phyloP scores from a whole-genome alignment of 2,888 invertebrate species.

The Leptopilina drosophilae region DNA sequence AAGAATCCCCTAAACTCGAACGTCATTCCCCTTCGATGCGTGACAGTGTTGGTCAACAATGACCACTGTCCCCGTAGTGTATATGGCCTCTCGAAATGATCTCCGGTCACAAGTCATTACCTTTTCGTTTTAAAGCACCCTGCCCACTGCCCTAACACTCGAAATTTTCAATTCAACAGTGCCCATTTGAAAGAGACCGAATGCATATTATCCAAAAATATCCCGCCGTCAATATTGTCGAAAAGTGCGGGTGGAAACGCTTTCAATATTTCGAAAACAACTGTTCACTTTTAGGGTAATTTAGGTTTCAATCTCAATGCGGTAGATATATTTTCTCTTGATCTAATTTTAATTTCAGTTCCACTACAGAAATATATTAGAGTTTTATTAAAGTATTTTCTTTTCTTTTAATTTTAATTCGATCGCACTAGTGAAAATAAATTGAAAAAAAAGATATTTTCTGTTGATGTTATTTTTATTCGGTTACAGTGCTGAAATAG shows the following conservation, averaged over 20 bases:
- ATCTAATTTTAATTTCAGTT: neutral
- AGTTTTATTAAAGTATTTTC: too few species aligned
- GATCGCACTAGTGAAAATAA: too few species aligned
- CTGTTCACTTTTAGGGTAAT: neutral
- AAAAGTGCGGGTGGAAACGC: conserved; percentile 15
- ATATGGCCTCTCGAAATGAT: conserved; percentile 71
- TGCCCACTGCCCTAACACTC: conserved; percentile 4
- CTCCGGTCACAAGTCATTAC: conserved; percentile 76
- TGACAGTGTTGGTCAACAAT: conserved; percentile 75
- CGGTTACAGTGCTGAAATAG: too few species aligned
- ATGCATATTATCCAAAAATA: conserved; percentile 10
- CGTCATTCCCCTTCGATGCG: conserved; percentile 69
- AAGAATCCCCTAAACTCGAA: conserved; percentile 54
- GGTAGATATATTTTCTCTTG: conserved; percentile 10
- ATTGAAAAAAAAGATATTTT: too few species aligned
- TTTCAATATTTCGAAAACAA: neutral
- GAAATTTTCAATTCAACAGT: conserved; percentile 31
- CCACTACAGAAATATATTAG: too few species aligned
- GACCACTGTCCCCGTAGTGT: conserved; percentile 63
- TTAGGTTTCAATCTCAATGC: neutral
- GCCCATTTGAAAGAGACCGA: conserved; percentile 5
- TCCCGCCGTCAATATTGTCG: neutral
- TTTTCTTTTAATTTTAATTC: too few species aligned
- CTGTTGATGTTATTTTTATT: too few species aligned
- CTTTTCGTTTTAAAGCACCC: conserved; percentile 73